Base-by-base conservation (phyloP, 2,113 vertebrate species). In the Anolis carolinensis region DNA sequence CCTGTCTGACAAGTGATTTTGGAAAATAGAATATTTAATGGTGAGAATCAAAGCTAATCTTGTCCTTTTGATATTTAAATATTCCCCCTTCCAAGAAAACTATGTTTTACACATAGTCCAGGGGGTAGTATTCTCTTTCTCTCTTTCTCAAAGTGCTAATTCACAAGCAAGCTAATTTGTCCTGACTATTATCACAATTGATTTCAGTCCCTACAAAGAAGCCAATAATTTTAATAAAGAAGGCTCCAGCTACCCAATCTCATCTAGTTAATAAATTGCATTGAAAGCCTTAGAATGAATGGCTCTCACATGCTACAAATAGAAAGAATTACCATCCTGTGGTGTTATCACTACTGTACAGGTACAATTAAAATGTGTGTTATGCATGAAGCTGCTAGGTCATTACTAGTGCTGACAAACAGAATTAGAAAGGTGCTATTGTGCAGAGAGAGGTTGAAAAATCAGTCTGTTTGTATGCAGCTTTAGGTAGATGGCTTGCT, bases 201-300 rank as follows among this genome's bases (percentile, higher is more conserved):
- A 95, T 95, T 95, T 93, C 90, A 0, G 0, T 93, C 87, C 91
- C 93, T 90, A 94, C 90, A 90, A 91, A 92, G 92, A 93, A 94
- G 92, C 92, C 92, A 94, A 94, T 95, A 94, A 93, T 89, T 92
- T 95, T 95, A 95, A 93, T 95, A 95, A 94, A 93, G 90, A 93
- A 95, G 89, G 90, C 90, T 94, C 91, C 92, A 93, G 92, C 93
- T 91, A 93, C 91, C 92, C 93, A 94, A 90, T 94, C 92, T 94
- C 93, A 27, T 90, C 91, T 88, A 95, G 94, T 95, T 95, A 95
- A 95, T 95, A 95, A 95, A 94, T 91, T 89, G 52, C 90, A 91
- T 81, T 94, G 93, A 94, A 95, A 94, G 88, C 87, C 85, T 55
- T 81, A 77, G 85, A 89, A 93, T 90, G 89, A 95, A 95, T 95